A percentile compares a stretch with the other conserved stretches of the same genome.
Conservation (phyloP, 2,797 vertebrate species). For the Saxicola maurus region DNA sequence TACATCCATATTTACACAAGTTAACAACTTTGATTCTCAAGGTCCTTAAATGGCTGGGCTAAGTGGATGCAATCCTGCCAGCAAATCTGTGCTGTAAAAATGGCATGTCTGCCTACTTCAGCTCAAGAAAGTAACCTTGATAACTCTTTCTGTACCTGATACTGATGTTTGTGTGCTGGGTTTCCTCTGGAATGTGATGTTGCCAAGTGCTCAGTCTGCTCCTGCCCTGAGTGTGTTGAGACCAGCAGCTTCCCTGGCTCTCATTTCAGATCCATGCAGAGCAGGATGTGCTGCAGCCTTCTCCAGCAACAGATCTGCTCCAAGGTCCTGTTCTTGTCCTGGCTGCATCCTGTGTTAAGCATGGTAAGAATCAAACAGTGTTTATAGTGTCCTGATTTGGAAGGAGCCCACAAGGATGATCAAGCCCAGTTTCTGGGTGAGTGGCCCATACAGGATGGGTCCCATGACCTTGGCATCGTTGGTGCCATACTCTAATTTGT, state of each 20-base stretch:
- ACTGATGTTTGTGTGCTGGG: accelerated
- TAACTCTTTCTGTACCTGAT: not conserved
- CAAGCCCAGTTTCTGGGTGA: not conserved
- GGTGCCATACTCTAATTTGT: too few relatives aligned
- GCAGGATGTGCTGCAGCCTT: not conserved
- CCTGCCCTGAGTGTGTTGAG: not conserved
- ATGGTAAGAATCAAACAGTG: not conserved
- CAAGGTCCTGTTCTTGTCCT: not conserved
- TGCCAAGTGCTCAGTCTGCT: not conserved
- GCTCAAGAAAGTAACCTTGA: not conserved
- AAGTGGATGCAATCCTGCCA: not conserved
- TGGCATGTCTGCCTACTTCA: not conserved
- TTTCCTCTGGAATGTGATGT: not conserved
- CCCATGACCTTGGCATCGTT: too few relatives aligned
- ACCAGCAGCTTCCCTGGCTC: not conserved
- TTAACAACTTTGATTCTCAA: not conserved
- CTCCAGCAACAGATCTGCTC: not conserved
- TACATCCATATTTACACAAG: not conserved
- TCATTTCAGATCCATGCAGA: accelerated
- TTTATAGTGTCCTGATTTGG: not conserved
- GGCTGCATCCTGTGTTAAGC: accelerated
- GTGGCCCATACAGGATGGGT: not conserved
- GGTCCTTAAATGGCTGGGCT: not conserved
- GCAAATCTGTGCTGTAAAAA: not conserved
- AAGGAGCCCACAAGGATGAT: not conserved